These are phyloP conservation scores for Heterochromis multidens DNA, from an alignment of 2,113 vertebrate genomes.

Conservation along the genomic window DNA sequence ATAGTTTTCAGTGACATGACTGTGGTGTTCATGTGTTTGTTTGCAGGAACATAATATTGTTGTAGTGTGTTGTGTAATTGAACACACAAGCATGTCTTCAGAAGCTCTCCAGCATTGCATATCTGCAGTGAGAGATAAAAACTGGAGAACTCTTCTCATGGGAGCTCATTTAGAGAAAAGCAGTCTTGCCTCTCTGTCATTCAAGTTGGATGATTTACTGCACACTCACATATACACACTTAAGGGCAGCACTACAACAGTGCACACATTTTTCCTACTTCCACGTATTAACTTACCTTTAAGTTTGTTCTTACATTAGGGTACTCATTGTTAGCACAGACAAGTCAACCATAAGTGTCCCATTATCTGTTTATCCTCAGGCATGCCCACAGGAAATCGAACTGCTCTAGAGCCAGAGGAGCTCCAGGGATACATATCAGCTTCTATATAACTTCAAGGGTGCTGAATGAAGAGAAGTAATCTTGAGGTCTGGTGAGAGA, in stretches of 20 bases:
- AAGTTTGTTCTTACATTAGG: constrained; percentile 20
- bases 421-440: background rate
- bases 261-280: constrained; percentile 1
- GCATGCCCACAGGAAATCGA: constrained; percentile 51
- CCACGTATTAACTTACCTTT: constrained; percentile 31
- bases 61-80: background rate
- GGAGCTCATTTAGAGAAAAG: constrained; percentile 70
- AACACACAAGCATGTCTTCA: background rate
- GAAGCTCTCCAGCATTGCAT: constrained; percentile 5
- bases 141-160: constrained; percentile 51
- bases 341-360: constrained; percentile 32
- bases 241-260: background rate
- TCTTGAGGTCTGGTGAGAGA: constrained; percentile 4
- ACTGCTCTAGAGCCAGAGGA: constrained; percentile 17
- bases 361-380: constrained; percentile 45
- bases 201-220: constrained; percentile 56
- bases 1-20: background rate
- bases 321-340: background rate
- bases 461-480: constrained; percentile 12
- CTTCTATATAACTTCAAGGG: background rate
- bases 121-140: constrained; percentile 52
- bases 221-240: background rate
- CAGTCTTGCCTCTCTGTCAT: constrained; percentile 42
- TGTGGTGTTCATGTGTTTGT: background rate
- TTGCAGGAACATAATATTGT: background rate